These are phyloP conservation scores for Pinna nobilis DNA, from an alignment of 1,140 invertebrate species.

Conservation along the genomic window DNA sequence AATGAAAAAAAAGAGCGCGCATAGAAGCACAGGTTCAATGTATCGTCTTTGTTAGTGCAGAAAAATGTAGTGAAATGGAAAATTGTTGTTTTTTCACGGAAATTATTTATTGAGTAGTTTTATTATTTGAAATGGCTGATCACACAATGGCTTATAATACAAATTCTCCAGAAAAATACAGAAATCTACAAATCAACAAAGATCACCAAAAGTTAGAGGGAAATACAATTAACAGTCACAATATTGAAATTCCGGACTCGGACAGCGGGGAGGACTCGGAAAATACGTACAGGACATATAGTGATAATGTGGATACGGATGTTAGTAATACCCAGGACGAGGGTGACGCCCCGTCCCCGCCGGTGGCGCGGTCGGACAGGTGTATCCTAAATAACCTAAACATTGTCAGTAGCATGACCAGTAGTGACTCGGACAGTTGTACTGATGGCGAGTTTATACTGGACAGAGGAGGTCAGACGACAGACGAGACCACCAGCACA, in stretches of 20 bases:
- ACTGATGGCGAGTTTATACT: slow-evolving; percentile 47
- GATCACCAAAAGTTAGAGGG: slow-evolving; percentile 1
- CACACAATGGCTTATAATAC: slow-evolving; percentile 3
- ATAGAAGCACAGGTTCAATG: too few relatives aligned
- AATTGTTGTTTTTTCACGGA: not conserved
- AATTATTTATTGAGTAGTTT: not conserved
- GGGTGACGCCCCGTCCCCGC: slow-evolving; percentile 40
- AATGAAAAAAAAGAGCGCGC: slow-evolving; percentile 12
- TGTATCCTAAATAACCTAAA: slow-evolving; percentile 36
- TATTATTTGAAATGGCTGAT: not conserved
- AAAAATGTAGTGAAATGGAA: not conserved
- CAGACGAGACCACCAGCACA: slow-evolving; percentile 53
- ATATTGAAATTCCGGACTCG: slow-evolving; percentile 47
- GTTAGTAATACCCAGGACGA: slow-evolving; percentile 54
- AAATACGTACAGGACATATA: slow-evolving; percentile 50
- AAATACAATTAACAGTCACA: slow-evolving; percentile 4
- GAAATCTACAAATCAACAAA: slow-evolving; percentile 11
- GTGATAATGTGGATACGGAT: slow-evolving; percentile 55
- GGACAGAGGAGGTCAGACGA: slow-evolving; percentile 41
- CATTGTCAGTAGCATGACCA: slow-evolving; percentile 43
- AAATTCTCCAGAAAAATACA: not conserved
- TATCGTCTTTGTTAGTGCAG: slow-evolving; percentile 8
- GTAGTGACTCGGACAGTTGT: slow-evolving; percentile 57
- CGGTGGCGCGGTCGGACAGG: slow-evolving; percentile 15
- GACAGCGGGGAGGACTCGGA: slow-evolving; percentile 55